Evolutionary conservation across 2,797 vertebrate species (phyloP), one percentile per base, ranked within the genome.

Genomic region (Protosalanx chinensis): DNA sequence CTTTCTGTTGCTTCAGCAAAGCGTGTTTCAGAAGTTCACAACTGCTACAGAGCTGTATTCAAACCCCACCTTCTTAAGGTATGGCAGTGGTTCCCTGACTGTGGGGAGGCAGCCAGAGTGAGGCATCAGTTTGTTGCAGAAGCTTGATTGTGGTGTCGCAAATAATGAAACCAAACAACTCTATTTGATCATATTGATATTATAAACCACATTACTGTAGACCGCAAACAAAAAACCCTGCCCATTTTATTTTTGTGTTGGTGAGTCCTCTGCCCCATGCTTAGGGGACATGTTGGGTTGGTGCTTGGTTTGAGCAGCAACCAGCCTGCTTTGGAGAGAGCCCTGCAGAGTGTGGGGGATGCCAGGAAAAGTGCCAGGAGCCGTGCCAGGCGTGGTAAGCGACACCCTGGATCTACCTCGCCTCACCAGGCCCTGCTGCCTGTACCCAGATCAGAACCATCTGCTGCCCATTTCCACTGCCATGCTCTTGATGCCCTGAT

Each of bases 381-480:
- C 15, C 16, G 51, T 56, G 15, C 18, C 51, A 56, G 6, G 51
- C 18, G 16, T 16, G 75, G 67, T 83, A 72, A 81, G 77, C 49
- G 73, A 62, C 79, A 79, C 60, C 68, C 73, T 81, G 72, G 66
- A 72, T 46, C 67, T 37, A 20, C 41, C 71, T 64, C 70, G 41
- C 67, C 81, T 76, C 60, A 78, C 85, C 73, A 70, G 72, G 77
- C 81, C 83, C 79, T 84, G 83, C 83, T 81, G 84, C 78, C 74
- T 41, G 83, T 81, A 78, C 76, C 75, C 71, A 72, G 85, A 84
- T 83, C 80, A 81, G 35, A 83, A 84, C 89, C 90, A 91, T 91
- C 89, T 91, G 90, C 81, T 84, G 79, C 78, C 84, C 73, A 79
- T 41, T 87, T 88, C 82, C 80, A 82, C 86, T 84, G 72, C 81